These are phyloP conservation scores for Melopsittacus undulatus DNA, from an alignment of 2,797 vertebrate genomes.

Conservation along the genomic window DNA sequence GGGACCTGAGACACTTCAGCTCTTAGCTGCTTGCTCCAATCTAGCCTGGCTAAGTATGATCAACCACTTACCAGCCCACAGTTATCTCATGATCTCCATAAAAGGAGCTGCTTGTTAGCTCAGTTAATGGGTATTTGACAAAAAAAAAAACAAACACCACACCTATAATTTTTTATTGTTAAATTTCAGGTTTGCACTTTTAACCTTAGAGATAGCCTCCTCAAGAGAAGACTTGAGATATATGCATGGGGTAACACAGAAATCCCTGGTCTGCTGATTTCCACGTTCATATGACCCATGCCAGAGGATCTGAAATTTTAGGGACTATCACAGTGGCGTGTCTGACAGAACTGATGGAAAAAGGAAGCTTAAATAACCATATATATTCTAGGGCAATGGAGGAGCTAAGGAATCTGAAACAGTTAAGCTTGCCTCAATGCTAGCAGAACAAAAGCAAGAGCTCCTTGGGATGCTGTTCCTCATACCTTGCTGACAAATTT, in stretches of 20 bases:
- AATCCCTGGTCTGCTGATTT: not conserved
- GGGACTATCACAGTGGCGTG: not conserved
- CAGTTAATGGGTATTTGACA: not conserved
- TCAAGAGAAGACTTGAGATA: not conserved
- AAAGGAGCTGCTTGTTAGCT: not conserved
- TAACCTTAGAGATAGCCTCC: not conserved
- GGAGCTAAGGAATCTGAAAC: not conserved
- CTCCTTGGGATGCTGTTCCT: not conserved
- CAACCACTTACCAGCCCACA: not conserved
- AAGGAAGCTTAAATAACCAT: not conserved
- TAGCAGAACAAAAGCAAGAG: not conserved
- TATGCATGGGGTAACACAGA: not conserved
- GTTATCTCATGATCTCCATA: not conserved
- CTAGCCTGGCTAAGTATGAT: not conserved
- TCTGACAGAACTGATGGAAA: not conserved
- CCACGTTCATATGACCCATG: not conserved
- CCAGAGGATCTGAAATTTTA: not conserved
- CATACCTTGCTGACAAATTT: not conserved
- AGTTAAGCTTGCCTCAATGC: not conserved
- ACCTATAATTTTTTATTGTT: not conserved
- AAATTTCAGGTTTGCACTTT: not conserved
- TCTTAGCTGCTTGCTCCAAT: not conserved
- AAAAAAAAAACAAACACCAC: not conserved
- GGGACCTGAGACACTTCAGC: not conserved
- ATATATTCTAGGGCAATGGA: not conserved